These are phyloP conservation scores for Ganaspis brasiliensis DNA, from an alignment of 2,888 invertebrate genomes.

Conservation along the genomic window DNA sequence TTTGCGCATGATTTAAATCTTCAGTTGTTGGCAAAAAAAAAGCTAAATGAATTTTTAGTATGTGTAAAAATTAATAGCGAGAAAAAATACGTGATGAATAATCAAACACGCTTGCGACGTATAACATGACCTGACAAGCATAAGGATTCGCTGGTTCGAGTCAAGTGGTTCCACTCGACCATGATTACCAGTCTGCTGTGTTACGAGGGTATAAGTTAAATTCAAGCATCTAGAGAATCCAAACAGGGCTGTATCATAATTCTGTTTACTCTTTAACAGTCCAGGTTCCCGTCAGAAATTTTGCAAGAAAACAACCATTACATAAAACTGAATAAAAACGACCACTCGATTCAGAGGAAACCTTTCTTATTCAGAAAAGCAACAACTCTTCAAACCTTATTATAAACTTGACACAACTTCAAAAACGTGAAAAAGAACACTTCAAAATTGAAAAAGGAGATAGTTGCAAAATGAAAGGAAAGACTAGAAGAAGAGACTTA, in stretches of 20 bases:
- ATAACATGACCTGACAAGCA: slow-evolving; percentile 68
- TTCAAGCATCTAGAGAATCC: slow-evolving; percentile 47
- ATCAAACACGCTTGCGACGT: slow-evolving; percentile 63
- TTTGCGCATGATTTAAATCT: not conserved
- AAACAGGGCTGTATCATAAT: slow-evolving; percentile 38
- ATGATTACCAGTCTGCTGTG: slow-evolving; percentile 62
- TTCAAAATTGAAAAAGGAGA: not conserved
- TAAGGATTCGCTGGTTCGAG: slow-evolving; percentile 65
- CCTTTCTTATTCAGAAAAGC: slow-evolving; percentile 1
- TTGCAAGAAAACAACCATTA: slow-evolving; percentile 29
- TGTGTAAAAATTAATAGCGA: slow-evolving; percentile 21
- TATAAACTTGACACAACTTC: not conserved
- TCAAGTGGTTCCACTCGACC: slow-evolving; percentile 65
- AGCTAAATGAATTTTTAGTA: not conserved
- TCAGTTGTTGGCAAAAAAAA: not conserved
- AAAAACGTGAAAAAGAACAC: not conserved
- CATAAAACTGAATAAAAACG: slow-evolving; percentile 34
- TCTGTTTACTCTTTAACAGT: slow-evolving; percentile 39
- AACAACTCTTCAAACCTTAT: not conserved
- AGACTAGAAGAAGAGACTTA: too few relatives aligned
- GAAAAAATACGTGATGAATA: slow-evolving; percentile 64
- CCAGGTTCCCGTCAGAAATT: slow-evolving; percentile 34
- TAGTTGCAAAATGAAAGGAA: too few relatives aligned
- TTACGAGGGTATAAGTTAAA: slow-evolving; percentile 61
- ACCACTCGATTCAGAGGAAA: slow-evolving; percentile 2